These are phyloP conservation scores for Ornithoptera priamus DNA, from an alignment of 2,888 invertebrate species.

Conservation along the genomic window DNA sequence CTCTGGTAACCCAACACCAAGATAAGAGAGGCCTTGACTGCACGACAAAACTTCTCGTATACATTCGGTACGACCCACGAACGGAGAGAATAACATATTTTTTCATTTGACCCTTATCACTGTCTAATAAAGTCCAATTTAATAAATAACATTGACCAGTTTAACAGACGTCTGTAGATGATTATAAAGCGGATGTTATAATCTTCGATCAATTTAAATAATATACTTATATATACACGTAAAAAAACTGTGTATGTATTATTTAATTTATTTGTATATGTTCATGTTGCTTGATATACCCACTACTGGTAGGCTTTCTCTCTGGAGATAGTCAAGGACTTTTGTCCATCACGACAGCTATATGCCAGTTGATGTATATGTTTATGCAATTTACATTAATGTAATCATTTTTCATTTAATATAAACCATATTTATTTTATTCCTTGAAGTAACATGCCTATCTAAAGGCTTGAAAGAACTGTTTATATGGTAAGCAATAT, in stretches of 20 bases:
- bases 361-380: too few species aligned
- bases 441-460: too few species aligned
- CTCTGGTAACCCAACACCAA: constrained; percentile 65
- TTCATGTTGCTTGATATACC: too few species aligned
- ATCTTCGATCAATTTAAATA: constrained; percentile 52
- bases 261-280: too few species aligned
- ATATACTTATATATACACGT: constrained; percentile 40
- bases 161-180: constrained; percentile 33
- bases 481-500: too few species aligned
- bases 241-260: constrained; percentile 14
- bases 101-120: constrained; percentile 31
- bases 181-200: constrained; percentile 60
- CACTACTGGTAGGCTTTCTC: too few species aligned
- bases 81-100: constrained; percentile 2
- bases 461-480: too few species aligned
- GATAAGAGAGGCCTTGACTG: constrained; percentile 62
- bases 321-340: too few species aligned
- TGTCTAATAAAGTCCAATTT: constrained; percentile 36
- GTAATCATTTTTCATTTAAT: too few species aligned
- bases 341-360: too few species aligned
- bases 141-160: constrained; percentile 11
- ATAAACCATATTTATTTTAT: too few species aligned
- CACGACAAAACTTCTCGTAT: constrained; percentile 43
- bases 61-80: constrained; percentile 26
- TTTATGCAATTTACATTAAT: too few species aligned